Conservation (phyloP, 2,797 vertebrate species). For the Acanthurus leucopareius region DNA sequence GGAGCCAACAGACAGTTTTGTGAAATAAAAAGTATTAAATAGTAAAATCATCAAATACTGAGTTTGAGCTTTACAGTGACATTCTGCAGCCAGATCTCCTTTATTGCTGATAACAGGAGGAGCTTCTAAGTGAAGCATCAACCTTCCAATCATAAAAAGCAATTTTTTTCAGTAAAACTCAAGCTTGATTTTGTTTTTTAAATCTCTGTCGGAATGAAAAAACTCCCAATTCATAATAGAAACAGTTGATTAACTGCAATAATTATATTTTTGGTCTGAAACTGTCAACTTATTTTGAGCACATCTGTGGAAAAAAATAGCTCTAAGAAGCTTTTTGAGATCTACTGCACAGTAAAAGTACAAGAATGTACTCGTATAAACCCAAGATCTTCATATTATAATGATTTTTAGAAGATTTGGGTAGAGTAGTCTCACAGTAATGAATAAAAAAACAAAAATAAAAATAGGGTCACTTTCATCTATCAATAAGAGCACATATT, state of each 20-base stretch:
- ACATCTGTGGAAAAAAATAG: neutral
- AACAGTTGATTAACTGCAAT: neutral
- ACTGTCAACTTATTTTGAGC: neutral
- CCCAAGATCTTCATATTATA: neutral
- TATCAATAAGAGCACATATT: neutral
- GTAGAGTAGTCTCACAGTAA: neutral
- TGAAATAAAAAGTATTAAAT: constrained; percentile 36
- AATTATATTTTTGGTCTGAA: neutral
- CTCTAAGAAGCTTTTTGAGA: neutral
- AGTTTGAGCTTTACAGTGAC: constrained; percentile 5
- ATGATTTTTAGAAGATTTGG: neutral
- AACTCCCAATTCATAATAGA: neutral
- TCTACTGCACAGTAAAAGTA: neutral
- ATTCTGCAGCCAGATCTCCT: neutral
- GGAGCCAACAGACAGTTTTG: constrained; percentile 26
- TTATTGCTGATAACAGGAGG: neutral
- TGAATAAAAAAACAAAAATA: neutral
- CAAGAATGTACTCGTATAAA: neutral
- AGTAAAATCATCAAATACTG: neutral
- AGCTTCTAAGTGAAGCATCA: neutral
- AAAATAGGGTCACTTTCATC: no score
- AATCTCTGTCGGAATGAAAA: neutral
- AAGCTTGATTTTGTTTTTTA: neutral
- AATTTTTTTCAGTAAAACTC: no score
- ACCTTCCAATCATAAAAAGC: neutral